These are phyloP conservation scores for Pluvianellus socialis DNA, from an alignment of 2,113 vertebrate genomes.

Conservation along the genomic window DNA sequence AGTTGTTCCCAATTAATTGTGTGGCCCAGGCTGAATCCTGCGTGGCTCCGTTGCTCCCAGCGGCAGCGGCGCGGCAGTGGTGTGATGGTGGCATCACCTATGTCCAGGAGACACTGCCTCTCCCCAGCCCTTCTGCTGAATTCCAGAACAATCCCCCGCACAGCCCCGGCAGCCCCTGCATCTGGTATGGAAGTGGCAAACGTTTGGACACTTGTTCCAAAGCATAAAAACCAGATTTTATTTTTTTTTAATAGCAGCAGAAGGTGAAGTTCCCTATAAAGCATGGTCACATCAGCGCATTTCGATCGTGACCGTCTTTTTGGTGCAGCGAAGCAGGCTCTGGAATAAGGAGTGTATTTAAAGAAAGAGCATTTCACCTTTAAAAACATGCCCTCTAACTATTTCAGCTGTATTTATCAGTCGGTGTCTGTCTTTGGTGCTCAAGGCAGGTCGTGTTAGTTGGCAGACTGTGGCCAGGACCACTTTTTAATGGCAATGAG, in stretches of 20 bases:
- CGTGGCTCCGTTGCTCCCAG: rapidly evolving
- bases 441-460: background rate
- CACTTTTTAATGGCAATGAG: background rate
- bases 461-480: background rate
- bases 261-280: background rate
- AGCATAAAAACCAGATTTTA: rapidly evolving
- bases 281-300: rapidly evolving
- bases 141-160: background rate
- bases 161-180: background rate
- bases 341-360: background rate
- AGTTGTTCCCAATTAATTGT: conserved; percentile 33
- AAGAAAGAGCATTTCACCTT: background rate
- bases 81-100: rapidly evolving
- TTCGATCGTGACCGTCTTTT: background rate
- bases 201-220: rapidly evolving
- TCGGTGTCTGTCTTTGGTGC: rapidly evolving
- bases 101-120: background rate
- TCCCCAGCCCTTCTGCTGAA: background rate
- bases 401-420: background rate
- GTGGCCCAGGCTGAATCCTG: background rate
- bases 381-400: background rate
- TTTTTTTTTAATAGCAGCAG: background rate
- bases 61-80: rapidly evolving
- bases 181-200: rapidly evolving
- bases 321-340: rapidly evolving